These are phyloP conservation scores for Knipowitschia caucasica DNA, from an alignment of 2,797 vertebrate species.

Conservation along the genomic window DNA sequence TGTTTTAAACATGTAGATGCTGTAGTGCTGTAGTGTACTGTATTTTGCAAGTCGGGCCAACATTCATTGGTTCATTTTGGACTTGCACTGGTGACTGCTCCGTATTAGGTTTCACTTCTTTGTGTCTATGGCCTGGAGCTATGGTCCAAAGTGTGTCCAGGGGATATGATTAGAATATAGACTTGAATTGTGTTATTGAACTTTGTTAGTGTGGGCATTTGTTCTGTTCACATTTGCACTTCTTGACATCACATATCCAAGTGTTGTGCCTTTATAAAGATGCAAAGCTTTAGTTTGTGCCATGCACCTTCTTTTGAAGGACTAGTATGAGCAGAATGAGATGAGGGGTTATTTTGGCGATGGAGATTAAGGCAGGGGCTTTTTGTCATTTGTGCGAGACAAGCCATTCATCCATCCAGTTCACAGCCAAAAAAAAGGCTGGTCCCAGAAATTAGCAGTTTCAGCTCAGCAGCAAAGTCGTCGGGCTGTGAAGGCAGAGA, in stretches of 20 bases:
- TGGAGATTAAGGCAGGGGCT: slow-evolving; percentile 98
- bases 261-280: slow-evolving; percentile 48
- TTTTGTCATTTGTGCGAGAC: slow-evolving; percentile 99
- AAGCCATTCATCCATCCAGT: slow-evolving; percentile 99
- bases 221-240: background rate
- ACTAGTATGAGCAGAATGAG: slow-evolving; percentile 88
- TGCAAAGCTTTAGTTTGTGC: slow-evolving; percentile 82
- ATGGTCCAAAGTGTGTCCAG: slow-evolving; percentile 30
- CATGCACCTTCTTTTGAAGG: slow-evolving; percentile 88
- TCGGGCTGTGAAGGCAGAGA: slow-evolving; percentile 99
- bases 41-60: slow-evolving; percentile 21
- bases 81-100: slow-evolving; percentile 24
- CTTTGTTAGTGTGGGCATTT: slow-evolving; percentile 37
- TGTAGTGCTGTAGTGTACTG: background rate
- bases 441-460: slow-evolving; percentile 99
- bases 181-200: slow-evolving; percentile 24
- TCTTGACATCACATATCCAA: slow-evolving; percentile 31
- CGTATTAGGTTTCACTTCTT: slow-evolving; percentile 45
- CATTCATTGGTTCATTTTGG: slow-evolving; percentile 17
- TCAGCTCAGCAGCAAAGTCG: slow-evolving; percentile 99
- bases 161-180: slow-evolving; percentile 28
- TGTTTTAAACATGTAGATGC: background rate
- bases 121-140: slow-evolving; percentile 49
- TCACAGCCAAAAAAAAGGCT: slow-evolving; percentile 99
- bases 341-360: slow-evolving; percentile 96